A percentile compares a stretch with the other conserved stretches of the same genome.
Conservation (phyloP, 2,113 vertebrate genomes). For the Amblyopsis rosae region DNA sequence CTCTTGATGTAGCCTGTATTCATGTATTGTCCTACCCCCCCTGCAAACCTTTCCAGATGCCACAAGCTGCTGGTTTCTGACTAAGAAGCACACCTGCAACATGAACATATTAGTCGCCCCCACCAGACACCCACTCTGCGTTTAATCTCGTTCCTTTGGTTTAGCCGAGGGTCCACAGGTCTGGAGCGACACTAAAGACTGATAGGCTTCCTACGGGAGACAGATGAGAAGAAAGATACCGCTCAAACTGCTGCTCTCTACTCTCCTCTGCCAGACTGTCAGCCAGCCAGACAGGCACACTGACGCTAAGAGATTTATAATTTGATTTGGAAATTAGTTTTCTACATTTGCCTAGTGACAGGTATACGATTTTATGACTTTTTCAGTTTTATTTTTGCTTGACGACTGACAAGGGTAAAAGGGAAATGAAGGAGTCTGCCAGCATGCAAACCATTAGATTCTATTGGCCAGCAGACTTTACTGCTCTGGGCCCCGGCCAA, state of each 20-base stretch:
- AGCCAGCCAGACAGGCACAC: conserved; percentile 41
- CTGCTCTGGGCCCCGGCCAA: conserved; percentile 61
- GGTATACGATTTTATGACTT: conserved; percentile 54
- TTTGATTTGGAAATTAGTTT: conserved; percentile 73
- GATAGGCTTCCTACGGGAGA: conserved; percentile 47
- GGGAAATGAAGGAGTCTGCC: conserved; percentile 63
- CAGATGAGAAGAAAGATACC: conserved; percentile 59
- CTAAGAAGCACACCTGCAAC: conserved; percentile 42
- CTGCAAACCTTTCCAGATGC: conserved; percentile 28
- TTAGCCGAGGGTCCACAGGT: conserved; percentile 45
- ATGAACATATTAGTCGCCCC: conserved; percentile 50
- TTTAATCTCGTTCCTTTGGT: conserved; percentile 60
- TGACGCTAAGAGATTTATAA: conserved; percentile 62
- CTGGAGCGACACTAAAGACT: conserved; percentile 41
- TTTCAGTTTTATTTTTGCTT: conserved; percentile 46
- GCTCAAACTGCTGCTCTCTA: conserved; percentile 56
- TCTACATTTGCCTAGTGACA: conserved; percentile 68
- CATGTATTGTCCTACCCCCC: not conserved
- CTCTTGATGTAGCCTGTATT: not conserved
- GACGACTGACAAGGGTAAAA: conserved; percentile 67
- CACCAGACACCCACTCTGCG: conserved; percentile 41
- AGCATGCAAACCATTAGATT: conserved; percentile 70
- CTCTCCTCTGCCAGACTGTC: conserved; percentile 41
- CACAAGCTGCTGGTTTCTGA: conserved; percentile 36
- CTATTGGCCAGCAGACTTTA: conserved; percentile 69